Evolutionary conservation across 2,113 vertebrate genomes (phyloP).

Genomic region (Syngnathus typhle): DNA sequence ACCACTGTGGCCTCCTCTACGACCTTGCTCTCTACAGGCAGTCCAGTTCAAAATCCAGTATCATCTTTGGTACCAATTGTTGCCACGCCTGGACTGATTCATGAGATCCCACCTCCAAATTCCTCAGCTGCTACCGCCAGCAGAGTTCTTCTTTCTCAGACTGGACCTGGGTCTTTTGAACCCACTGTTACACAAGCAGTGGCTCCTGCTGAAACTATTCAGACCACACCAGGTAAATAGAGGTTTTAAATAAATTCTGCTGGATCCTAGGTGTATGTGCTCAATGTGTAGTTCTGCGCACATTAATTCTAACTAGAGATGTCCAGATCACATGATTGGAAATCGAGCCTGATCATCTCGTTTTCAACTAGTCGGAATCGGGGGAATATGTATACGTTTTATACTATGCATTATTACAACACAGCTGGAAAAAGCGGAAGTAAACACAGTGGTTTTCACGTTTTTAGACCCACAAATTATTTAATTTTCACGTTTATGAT

Average conservation of each 20-base stretch:
- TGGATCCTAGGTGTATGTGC: background rate
- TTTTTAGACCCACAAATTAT: too few species aligned
- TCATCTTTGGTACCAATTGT: conserved; percentile 47
- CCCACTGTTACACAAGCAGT: background rate
- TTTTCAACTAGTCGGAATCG: too few species aligned
- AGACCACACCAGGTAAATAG: conserved; percentile 55
- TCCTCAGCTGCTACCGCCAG: conserved; percentile 17
- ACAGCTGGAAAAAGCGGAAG: too few species aligned
- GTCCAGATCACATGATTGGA: too few species aligned
- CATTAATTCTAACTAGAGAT: too few species aligned
- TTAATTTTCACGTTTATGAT: too few species aligned
- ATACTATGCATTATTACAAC: too few species aligned
- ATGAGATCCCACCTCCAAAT: conserved; percentile 36
- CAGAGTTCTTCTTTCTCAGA: conserved; percentile 4
- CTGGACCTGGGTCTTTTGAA: conserved; percentile 10
- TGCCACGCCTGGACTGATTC: conserved; percentile 38
- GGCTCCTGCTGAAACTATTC: conserved; percentile 38
- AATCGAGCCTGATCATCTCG: too few species aligned
- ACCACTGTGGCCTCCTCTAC: conserved; percentile 29
- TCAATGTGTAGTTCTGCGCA: background rate
- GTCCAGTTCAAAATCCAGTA: conserved; percentile 48
- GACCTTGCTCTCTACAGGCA: conserved; percentile 38
- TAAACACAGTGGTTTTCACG: too few species aligned
- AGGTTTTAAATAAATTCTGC: background rate
- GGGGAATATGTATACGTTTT: too few species aligned